Base-by-base conservation (phyloP, 2,113 vertebrate species). In the Isichthys henryi region DNA sequence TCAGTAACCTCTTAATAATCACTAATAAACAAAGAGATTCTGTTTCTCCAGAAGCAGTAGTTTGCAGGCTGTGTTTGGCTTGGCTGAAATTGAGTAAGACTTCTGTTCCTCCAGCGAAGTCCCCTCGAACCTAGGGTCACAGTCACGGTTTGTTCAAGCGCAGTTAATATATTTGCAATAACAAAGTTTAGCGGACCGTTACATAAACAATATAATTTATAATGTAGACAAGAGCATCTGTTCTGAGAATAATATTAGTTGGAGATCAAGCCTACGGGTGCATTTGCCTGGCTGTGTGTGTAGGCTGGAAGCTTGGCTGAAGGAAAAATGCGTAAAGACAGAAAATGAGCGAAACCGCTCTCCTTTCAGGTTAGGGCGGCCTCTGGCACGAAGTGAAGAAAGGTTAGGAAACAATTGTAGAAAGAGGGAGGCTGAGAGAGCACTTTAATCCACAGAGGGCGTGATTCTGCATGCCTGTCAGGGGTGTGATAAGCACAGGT, bases 401-500 rank as follows among this genome's bases (percentile, higher is more conserved):
- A 66, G 11, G 86, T 39, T 39, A 35, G 91, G 90, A 77, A 45
- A 27, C 90, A 91, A 92, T 89, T 91, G 92, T 92, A 88, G 88
- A 74, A 91, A 88, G 91, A 62, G n/a, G 89, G 89, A 88, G 88
- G 86, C 50, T 19, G 6, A 17, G 82, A 80, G 80, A 89, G 89
- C 85, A 88, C 88, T 3, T 84, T 91, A 83, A 91, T 91, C 31
- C 80, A 90, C 90, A 13, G 86, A 92, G 89, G 91, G 10, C 89
- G 91, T 88, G 90, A 93, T 93, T 93, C 91, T 89, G 91, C 88
- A 17, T 86, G 89, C 92, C 93, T 94, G 93, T 89, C 88, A 91
- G 58, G 83, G 91, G 91, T 46, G 31, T 39, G 86, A 56, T 87
- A 87, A 87, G 52, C 23, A 19, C 85, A 88, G 86, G 53, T 45